Base-by-base conservation (phyloP, 1,140 invertebrate genomes). In the Temnothorax longispinosus region DNA sequence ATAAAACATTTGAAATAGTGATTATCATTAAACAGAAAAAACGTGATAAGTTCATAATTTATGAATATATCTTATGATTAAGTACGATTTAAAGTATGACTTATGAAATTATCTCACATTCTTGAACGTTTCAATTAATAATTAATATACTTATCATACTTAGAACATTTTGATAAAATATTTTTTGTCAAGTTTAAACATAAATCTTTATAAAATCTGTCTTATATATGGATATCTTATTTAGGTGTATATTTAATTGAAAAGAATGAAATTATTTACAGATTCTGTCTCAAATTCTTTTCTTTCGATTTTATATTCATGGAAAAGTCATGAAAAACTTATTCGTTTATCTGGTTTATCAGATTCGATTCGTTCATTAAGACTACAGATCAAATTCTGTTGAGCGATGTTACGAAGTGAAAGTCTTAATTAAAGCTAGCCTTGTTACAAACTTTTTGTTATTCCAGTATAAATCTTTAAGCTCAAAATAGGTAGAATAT, bases 311-410 rank as follows among this genome's bases (percentile, higher is more conserved):
- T 67, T 69, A 80, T 38, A 35, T 54, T 32, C 44, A 77, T 77
- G 38, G 15, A 50, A 78, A 15, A 80, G 11, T 54, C n/a, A 7
- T 18, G 8, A n/a, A 52, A 41, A 18, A 52, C 7, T 38, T 27
- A 18, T 50, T 78, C 11, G 18, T 41, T 41, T 27, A 27, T 27
- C 27, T 27, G 27, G 27, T 27, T 67, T 65, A 18, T 35, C 62
- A 54, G 60, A 67, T 54, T 54, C 35, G 54, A 69, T 67, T 67
- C 54, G 11, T 44, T 67, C 35, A 41, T 80, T 67, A 67, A 71
- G 8, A 21, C 44, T 41, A 44, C 21, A 69, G 13, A 80, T 54
- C 35, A 41, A 65, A 41, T n/a, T 69, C 10, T 41, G 21, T 81
- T 21, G 4, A 52, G 13, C 35, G 15, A n/a, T 47, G 18, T 65